Evolutionary conservation across 2,113 vertebrate genomes (phyloP).

Genomic region (Eleginops maclovinus): DNA sequence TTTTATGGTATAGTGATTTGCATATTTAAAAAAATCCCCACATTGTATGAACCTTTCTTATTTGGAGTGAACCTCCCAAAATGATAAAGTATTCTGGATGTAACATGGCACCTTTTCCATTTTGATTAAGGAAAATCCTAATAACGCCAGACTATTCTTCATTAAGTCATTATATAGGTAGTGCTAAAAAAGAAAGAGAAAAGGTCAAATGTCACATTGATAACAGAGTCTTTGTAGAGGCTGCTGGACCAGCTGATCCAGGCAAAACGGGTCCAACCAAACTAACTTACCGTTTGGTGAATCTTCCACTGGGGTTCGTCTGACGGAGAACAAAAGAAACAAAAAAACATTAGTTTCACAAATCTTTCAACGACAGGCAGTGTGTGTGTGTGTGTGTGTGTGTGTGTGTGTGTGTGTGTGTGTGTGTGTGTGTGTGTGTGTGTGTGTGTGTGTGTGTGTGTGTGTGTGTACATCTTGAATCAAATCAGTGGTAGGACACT

Average conservation of each 20-base stretch:
- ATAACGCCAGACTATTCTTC: background rate
- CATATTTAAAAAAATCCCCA: no score
- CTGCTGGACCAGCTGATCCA: conserved; percentile 19
- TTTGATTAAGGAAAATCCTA: background rate
- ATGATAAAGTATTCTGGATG: background rate
- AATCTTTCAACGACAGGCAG: no score
- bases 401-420: background rate
- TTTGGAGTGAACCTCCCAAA: background rate
- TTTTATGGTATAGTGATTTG: no score
- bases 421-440: background rate
- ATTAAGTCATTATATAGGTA: background rate
- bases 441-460: background rate
- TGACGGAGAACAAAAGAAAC: conserved; percentile 41
- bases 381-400: background rate
- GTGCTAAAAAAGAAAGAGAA: background rate
- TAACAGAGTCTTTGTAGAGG: background rate
- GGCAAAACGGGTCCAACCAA: conserved; percentile 3
- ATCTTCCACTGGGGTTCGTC: conserved; percentile 75
- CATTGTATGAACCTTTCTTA: background rate
- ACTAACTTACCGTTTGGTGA: conserved; percentile 72
- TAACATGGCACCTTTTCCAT: background rate
- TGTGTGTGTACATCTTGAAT: background rate
- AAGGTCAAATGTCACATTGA: conserved; percentile 5
- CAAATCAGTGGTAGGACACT: conserved; percentile 75
- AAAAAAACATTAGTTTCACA: background rate